These are phyloP conservation scores for Caenorhabditis panamensis DNA, from an alignment of 2,888 invertebrate genomes.

Conservation along the genomic window DNA sequence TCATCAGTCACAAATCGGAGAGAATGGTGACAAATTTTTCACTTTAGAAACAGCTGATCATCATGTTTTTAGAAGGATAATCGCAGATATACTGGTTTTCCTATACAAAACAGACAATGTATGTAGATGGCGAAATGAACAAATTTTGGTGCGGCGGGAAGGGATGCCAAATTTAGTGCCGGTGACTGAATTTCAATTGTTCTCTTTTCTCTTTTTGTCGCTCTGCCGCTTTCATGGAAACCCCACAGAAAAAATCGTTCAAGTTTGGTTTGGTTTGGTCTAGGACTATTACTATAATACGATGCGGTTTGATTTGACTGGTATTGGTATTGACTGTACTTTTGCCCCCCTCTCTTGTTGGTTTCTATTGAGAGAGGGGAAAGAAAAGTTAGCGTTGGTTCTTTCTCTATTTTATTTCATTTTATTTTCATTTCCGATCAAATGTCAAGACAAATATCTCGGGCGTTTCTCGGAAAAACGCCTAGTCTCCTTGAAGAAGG, in stretches of 20 bases:
- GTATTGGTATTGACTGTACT: slow-evolving; percentile 36
- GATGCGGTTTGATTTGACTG: neutral
- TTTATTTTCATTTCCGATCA: slow-evolving; percentile 57
- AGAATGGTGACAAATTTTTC: slow-evolving; percentile 18
- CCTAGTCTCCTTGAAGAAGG: no score
- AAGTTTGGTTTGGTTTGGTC: slow-evolving; percentile 39
- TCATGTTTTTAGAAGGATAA: slow-evolving; percentile 25
- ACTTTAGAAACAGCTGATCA: slow-evolving; percentile 13
- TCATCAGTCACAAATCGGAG: slow-evolving; percentile 27
- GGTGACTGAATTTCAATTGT: slow-evolving; percentile 50
- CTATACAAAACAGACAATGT: slow-evolving; percentile 30
- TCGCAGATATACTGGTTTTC: slow-evolving; percentile 35
- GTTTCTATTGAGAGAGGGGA: slow-evolving; percentile 5
- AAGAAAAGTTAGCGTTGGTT: slow-evolving; percentile 11
- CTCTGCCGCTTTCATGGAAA: no score
- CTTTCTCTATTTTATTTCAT: slow-evolving; percentile 31
- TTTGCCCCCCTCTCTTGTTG: slow-evolving; percentile 9
- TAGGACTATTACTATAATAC: slow-evolving; percentile 13
- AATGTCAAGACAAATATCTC: slow-evolving; percentile 55
- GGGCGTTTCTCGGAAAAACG: slow-evolving; percentile 34
- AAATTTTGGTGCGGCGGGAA: slow-evolving; percentile 25
- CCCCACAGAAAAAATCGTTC: slow-evolving; percentile 31
- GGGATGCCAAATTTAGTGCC: no score
- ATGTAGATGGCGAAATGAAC: slow-evolving; percentile 37
- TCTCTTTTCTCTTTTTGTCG: neutral